A percentile compares a stretch with the other conserved stretches of the same genome.
These are phyloP conservation scores for Heliconius ethilla DNA, from an alignment of 2,888 invertebrate genomes.

Conservation along the genomic window DNA sequence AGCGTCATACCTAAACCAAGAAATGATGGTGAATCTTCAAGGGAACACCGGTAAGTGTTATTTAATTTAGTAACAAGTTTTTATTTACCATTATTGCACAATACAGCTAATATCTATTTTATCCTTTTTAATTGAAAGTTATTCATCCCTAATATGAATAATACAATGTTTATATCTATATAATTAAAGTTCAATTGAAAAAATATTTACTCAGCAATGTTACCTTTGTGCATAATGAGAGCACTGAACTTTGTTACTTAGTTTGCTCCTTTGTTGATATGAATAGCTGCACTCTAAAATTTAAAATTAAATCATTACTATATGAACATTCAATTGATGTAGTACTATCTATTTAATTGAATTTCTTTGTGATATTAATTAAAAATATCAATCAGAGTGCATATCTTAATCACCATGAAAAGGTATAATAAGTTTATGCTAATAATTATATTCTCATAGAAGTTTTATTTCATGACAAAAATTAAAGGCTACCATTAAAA, in stretches of 20 bases:
- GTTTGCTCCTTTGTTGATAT: slow-evolving; percentile 1
- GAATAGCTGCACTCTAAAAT: background rate
- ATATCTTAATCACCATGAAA: background rate
- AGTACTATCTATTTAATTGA: background rate
- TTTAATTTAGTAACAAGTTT: background rate
- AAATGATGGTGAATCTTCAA: slow-evolving; percentile 62
- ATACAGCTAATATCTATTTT: background rate
- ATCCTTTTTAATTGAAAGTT: background rate
- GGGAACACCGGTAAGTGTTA: slow-evolving; percentile 68
- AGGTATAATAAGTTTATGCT: background rate
- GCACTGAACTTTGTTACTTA: slow-evolving; percentile 8
- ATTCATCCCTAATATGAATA: background rate
- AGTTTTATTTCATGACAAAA: background rate
- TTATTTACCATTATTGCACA: background rate
- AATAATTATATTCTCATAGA: too few relatives aligned
- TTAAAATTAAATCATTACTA: background rate
- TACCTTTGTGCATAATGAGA: slow-evolving; percentile 8
- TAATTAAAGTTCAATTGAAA: slow-evolving; percentile 21
- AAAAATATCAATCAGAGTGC: background rate
- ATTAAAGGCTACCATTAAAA: too few relatives aligned
- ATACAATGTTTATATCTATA: background rate
- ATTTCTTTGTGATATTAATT: background rate
- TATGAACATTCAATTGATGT: background rate
- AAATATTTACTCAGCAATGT: slow-evolving; percentile 17
- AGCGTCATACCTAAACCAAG: slow-evolving; percentile 67